phyloP scores from a whole-genome alignment of 2,113 vertebrate species.

The Vulpes vulpes region DNA sequence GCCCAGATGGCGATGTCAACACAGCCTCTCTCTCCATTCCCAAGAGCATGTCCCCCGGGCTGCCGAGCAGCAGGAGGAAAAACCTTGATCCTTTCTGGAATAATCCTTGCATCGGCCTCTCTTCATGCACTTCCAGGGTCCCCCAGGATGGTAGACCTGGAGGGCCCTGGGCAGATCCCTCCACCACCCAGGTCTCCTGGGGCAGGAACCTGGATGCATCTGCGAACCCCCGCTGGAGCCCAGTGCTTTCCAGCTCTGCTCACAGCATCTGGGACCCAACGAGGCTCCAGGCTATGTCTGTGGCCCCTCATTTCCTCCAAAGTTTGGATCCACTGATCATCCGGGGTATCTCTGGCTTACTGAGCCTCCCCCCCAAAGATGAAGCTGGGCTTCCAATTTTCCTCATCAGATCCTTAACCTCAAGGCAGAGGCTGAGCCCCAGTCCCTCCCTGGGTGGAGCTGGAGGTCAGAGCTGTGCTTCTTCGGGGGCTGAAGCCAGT shows the following conservation, averaged over 20 bases:
- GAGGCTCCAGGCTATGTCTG: no score
- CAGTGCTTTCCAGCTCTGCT: background rate
- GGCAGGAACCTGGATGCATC: background rate
- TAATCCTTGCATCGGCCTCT: background rate
- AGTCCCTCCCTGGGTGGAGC: background rate
- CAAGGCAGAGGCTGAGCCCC: background rate
- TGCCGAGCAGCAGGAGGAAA: background rate
- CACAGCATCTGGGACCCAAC: background rate
- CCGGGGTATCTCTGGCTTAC: no score
- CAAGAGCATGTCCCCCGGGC: background rate
- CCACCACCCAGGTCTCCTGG: background rate
- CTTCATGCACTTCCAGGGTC: background rate
- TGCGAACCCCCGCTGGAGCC: background rate
- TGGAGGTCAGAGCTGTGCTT: background rate
- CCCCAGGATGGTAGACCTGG: background rate
- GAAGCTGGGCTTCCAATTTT: background rate
- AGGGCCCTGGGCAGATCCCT: background rate
- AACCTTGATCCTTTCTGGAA: background rate
- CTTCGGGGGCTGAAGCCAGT: background rate
- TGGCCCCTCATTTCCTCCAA: background rate
- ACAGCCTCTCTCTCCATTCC: background rate
- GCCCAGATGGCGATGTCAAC: background rate
- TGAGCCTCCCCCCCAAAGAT: background rate
- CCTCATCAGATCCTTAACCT: background rate
- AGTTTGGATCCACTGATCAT: background rate